Percentiles rank a stretch among this genome's conserved stretches.
phyloP scores from a whole-genome alignment of 2,888 invertebrate genomes.

The Rhagophthalmus giganteus region DNA sequence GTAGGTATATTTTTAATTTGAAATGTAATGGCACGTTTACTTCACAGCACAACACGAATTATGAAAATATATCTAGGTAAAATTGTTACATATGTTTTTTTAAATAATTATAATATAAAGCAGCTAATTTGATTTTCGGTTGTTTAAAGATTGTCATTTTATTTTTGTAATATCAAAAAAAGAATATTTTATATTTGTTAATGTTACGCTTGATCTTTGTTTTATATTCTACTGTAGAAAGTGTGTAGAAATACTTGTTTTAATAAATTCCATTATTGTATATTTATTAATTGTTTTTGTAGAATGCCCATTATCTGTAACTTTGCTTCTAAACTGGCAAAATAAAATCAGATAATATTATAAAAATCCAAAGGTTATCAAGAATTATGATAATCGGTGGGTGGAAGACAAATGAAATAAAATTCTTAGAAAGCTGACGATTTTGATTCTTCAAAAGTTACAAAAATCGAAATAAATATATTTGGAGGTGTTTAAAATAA shows the following conservation, averaged over 20 bases:
- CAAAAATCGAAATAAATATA: background rate
- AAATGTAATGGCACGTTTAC: too few relatives aligned
- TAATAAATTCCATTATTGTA: conserved; percentile 17
- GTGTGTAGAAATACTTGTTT: conserved; percentile 13
- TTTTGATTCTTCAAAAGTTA: too few relatives aligned
- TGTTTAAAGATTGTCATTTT: background rate
- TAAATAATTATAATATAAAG: too few relatives aligned
- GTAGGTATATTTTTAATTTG: background rate
- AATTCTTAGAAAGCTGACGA: too few relatives aligned
- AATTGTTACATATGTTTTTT: background rate
- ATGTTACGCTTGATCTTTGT: conserved; percentile 7
- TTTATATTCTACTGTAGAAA: conserved; percentile 1
- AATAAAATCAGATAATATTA: too few relatives aligned
- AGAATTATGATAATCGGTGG: too few relatives aligned
- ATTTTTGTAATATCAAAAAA: background rate
- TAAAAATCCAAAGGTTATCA: too few relatives aligned
- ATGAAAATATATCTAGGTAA: background rate
- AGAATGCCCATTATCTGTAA: too few relatives aligned
- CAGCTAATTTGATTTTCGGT: background rate
- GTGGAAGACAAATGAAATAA: too few relatives aligned
- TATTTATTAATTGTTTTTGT: background rate
- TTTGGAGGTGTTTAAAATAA: too few relatives aligned
- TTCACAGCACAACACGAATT: background rate
- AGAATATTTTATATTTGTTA: background rate
- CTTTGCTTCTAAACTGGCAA: too few relatives aligned